A percentile compares a stretch with the other conserved stretches of the same genome.
Evolutionary conservation across 2,797 vertebrate species (phyloP).

Genomic region (Danio kyathit): DNA sequence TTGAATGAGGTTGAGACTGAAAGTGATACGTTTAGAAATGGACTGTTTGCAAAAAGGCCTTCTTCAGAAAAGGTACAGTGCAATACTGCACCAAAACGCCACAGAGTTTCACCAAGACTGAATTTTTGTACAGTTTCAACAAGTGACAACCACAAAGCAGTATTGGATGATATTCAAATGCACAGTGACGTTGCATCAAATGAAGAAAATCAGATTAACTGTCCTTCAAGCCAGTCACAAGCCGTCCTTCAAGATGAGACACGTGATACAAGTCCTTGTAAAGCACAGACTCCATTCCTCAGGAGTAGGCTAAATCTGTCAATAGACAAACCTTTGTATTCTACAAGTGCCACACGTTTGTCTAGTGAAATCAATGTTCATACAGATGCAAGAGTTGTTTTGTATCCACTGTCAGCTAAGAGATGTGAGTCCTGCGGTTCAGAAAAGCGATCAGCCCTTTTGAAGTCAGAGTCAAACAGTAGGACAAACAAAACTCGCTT

Average conservation of each 20-base stretch:
- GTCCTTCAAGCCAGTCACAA: not conserved
- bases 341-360: slow-evolving; percentile 57
- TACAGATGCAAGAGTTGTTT: not conserved
- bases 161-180: slow-evolving; percentile 8
- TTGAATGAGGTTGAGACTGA: not conserved
- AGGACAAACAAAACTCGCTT: not conserved
- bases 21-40: not conserved
- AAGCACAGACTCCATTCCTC: not conserved
- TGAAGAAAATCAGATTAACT: slow-evolving; percentile 22
- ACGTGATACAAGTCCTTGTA: not conserved
- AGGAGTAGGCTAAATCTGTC: not conserved
- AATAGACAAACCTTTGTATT: slow-evolving; percentile 24
- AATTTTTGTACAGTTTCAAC: slow-evolving; percentile 54
- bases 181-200: not conserved
- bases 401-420: slow-evolving; percentile 25
- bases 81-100: slow-evolving; percentile 20
- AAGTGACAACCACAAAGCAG: slow-evolving; percentile 7
- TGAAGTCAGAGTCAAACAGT: not conserved
- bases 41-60: slow-evolving; percentile 17
- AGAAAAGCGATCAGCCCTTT: not conserved
- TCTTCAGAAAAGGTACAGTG: not conserved
- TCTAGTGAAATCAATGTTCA: slow-evolving; percentile 30
- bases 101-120: slow-evolving; percentile 55
- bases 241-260: slow-evolving; percentile 9
- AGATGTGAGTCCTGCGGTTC: slow-evolving; percentile 30